phyloP scores from a whole-genome alignment of 1,140 invertebrate species.

The Bactericera cockerelli region DNA sequence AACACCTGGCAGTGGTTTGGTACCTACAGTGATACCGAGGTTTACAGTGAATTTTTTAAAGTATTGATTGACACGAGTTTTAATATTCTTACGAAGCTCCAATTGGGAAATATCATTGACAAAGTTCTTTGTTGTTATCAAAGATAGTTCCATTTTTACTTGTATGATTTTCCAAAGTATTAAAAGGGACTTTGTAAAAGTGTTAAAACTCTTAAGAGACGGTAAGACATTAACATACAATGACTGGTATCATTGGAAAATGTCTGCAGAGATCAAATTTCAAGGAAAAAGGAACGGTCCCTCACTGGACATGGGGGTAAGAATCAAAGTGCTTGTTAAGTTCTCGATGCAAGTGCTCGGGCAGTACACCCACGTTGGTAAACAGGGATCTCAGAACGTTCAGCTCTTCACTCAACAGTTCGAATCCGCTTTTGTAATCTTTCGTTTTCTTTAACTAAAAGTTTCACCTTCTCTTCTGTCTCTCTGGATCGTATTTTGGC shows the following conservation, averaged over 20 bases:
- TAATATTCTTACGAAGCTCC: too few relatives aligned
- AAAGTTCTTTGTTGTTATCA: too few relatives aligned
- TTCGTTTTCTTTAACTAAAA: conserved; percentile 83
- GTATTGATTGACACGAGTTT: too few relatives aligned
- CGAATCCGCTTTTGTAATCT: conserved; percentile 78
- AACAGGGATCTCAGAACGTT: conserved; percentile 68
- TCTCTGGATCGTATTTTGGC: conserved; percentile 84
- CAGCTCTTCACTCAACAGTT: conserved; percentile 81
- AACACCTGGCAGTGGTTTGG: too few relatives aligned
- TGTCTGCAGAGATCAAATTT: conserved; percentile 6
- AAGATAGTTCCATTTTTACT: too few relatives aligned
- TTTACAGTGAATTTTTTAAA: too few relatives aligned
- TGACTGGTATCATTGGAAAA: background rate
- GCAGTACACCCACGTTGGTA: conserved; percentile 50
- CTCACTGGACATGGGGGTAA: conserved; percentile 35
- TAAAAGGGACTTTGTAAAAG: too few relatives aligned
- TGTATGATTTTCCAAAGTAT: too few relatives aligned
- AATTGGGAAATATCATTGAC: too few relatives aligned
- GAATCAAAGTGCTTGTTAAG: conserved; percentile 52
- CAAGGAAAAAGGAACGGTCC: background rate
- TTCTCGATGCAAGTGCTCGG: conserved; percentile 52
- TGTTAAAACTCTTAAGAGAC: too few relatives aligned
- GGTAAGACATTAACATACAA: too few relatives aligned
- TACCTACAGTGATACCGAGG: too few relatives aligned
- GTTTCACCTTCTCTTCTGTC: conserved; percentile 86